Conservation (phyloP, 2,113 vertebrate species). For the Chlorodrepanis virens region DNA sequence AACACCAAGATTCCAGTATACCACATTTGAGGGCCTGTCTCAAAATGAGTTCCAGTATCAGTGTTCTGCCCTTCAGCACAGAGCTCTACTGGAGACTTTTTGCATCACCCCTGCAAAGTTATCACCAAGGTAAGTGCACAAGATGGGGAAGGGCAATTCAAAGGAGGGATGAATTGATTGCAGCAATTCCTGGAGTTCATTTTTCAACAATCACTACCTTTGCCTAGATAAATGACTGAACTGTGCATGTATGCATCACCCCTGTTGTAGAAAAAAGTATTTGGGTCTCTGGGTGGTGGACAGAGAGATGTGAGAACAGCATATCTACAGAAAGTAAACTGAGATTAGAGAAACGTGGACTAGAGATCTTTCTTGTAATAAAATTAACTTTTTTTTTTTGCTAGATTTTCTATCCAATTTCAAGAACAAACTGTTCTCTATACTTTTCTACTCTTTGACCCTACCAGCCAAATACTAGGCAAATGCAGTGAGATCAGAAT, state of each 20-base stretch:
- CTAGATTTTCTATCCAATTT: neutral
- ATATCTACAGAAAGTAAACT: neutral
- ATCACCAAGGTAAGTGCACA: neutral
- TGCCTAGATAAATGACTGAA: neutral
- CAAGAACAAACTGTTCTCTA: neutral
- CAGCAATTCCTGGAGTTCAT: neutral
- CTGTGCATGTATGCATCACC: neutral
- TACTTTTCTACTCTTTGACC: neutral
- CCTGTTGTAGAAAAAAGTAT: neutral
- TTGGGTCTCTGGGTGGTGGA: neutral
- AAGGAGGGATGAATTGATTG: neutral
- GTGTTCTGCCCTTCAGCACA: neutral
- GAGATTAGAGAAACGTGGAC: neutral
- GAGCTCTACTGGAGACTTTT: neutral
- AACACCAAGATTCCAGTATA: neutral
- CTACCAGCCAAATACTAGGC: neutral
- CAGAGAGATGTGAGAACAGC: neutral
- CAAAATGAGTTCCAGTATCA: neutral
- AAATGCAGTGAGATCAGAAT: neutral
- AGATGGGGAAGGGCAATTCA: neutral
- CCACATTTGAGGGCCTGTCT: neutral
- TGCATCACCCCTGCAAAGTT: accelerated
- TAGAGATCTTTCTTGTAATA: neutral
- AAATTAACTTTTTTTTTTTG: neutral
- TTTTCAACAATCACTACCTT: neutral